Evolutionary conservation across 23 tunicate species (phyloP).

Genomic region (Ascidia mentula): DNA sequence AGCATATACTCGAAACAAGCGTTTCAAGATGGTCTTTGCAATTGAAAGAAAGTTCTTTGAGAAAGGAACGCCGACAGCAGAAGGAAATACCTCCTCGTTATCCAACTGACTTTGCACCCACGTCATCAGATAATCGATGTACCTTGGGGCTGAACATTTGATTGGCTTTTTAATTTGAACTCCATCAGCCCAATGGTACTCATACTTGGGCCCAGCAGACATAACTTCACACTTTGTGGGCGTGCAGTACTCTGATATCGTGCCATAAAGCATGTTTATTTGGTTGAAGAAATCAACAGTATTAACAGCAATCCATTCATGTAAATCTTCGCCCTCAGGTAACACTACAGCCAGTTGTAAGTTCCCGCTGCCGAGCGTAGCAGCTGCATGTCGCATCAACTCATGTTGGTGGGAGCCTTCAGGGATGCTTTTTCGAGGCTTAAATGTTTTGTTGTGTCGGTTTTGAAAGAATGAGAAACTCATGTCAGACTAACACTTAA

Average conservation of each 20-base stretch:
- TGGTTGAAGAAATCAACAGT: conserved; percentile 98
- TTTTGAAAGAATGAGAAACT: conserved; percentile 84
- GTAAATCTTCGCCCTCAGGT: conserved; percentile 97
- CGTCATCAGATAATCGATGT: conserved; percentile 96
- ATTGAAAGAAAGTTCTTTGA: conserved; percentile 83
- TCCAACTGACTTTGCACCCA: conserved; percentile 97
- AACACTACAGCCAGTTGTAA: conserved; percentile 84
- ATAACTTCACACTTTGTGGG: conserved; percentile 82
- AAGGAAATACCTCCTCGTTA: conserved; percentile 88
- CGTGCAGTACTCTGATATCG: conserved; percentile 87
- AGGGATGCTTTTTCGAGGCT: conserved; percentile 86
- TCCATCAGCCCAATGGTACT: conserved; percentile 98
- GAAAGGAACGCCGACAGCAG: conserved; percentile 91
- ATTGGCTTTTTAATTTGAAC: conserved; percentile 89
- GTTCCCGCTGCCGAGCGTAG: conserved; percentile 97
- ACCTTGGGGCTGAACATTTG: conserved; percentile 86
- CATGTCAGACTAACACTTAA: conserved; percentile 38
- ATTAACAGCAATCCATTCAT: conserved; percentile 97
- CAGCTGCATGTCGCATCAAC: conserved; percentile 92
- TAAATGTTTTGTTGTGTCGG: conserved; percentile 79
- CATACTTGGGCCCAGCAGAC: conserved; percentile 98
- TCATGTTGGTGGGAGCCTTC: conserved; percentile 97
- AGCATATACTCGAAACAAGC: conserved; percentile 93
- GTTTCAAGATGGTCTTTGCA: conserved; percentile 91
- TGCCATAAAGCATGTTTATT: conserved; percentile 94